phyloP scores from a whole-genome alignment of 1,140 invertebrate genomes.

The Drosophila lini region DNA sequence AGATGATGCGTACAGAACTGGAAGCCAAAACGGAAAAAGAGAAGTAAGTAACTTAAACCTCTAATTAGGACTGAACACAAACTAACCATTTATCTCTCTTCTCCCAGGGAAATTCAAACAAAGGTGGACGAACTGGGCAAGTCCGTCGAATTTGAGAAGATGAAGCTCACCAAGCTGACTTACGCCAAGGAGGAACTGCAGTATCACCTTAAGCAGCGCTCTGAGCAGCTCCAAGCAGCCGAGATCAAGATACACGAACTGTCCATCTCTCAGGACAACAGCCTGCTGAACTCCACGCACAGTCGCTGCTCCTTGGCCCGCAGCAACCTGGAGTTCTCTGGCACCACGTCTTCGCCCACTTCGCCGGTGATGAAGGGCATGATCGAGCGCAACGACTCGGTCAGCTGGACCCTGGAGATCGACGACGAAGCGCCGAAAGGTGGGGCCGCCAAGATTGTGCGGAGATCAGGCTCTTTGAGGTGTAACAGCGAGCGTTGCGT shows the following conservation, averaged over 20 bases:
- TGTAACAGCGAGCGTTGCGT: constrained; percentile 72
- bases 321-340: constrained; percentile 17
- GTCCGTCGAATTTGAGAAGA: constrained; percentile 88
- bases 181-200: constrained; percentile 94
- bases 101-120: constrained; percentile 85
- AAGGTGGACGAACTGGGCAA: constrained; percentile 90
- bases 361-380: constrained; percentile 90
- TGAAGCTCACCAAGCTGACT: constrained; percentile 90
- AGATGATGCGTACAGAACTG: constrained; percentile 89
- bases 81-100: constrained; percentile 15
- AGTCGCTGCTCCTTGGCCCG: constrained; percentile 40
- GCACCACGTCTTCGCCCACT: constrained; percentile 85
- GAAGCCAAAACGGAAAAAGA: constrained; percentile 86
- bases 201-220: constrained; percentile 92
- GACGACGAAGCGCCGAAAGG: constrained; percentile 89
- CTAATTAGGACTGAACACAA: background rate
- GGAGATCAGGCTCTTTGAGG: constrained; percentile 86
- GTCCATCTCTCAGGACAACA: constrained; percentile 41
- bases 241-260: constrained; percentile 69
- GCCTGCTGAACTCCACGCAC: constrained; percentile 7
- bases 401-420: constrained; percentile 93
- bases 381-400: constrained; percentile 92
- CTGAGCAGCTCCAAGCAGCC: constrained; percentile 75
- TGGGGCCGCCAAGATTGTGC: constrained; percentile 86
- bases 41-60: constrained; percentile 84